Base-by-base conservation (phyloP, 2,797 vertebrate genomes). In the Strix occidentalis region DNA sequence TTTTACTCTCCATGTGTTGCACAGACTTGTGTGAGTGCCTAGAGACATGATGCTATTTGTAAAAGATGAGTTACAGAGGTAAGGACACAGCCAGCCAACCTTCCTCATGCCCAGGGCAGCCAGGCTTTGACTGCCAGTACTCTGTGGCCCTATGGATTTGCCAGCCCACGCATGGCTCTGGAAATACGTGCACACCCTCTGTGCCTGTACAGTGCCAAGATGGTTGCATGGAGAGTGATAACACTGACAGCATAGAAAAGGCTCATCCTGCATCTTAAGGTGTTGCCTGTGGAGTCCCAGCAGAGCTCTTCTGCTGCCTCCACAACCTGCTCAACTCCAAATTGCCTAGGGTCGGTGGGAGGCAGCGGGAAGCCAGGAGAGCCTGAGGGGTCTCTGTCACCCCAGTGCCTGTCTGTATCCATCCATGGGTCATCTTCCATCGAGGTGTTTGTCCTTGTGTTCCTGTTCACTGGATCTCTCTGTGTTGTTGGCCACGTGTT, bases 311-410 rank as follows among this genome's bases (percentile, higher is more conserved):
- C 72, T 75, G 57, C 65, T 85, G 0, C 48, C 50, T 90, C 72
- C 45, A 28, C 31, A 74, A 4, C 21, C 35, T 16, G 7, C 10
- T 80, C 28, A 21, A 46, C 58, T 79, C 68, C 68, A 28, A 58
- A 75, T 21, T 70, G 35, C 65, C 60, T 20, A 9, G 26, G 29
- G 31, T 13, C 0, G 0, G 21, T 23, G 56, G 21, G 28, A 91
- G 80, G 69, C 48, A 56, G 51, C 5, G 4, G 72, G 46, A 61
- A 76, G 46, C 35, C 53, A 33, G 41, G 25, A 65, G 57, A 71
- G 14, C 6, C 46, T 80, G 53, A 13, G 8, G 11, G 23, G 10
- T 66, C 53, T 66, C 41, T 61, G 57, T 70, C 46, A 65, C 33
- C 50, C 53, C 29, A 35, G 33, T 51, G 63, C 25, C 41, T 80